phyloP scores from a whole-genome alignment of 2,113 vertebrate species.

The Zonotrichia leucophrys region DNA sequence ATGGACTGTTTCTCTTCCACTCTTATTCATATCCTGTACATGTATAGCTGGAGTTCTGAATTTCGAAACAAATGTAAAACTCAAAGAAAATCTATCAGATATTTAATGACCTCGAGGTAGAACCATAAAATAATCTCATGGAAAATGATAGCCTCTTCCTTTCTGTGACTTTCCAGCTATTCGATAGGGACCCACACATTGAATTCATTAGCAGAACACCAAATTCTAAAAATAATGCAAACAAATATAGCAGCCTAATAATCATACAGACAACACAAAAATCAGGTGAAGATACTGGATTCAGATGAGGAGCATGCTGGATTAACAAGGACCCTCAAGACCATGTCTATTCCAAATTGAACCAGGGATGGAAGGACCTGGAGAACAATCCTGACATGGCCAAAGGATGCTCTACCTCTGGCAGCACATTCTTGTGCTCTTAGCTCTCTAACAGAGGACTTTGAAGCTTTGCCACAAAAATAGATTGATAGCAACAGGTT shows the following conservation, averaged over 20 bases:
- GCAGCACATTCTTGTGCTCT: accelerated
- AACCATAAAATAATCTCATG: neutral
- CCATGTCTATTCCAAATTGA: neutral
- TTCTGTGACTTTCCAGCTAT: neutral
- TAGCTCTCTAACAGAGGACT: accelerated
- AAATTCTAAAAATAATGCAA: neutral
- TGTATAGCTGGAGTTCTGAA: neutral
- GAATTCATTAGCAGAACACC: neutral
- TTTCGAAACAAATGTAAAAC: neutral
- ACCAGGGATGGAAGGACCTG: neutral
- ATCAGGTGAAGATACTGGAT: neutral
- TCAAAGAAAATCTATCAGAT: neutral
- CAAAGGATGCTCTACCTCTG: neutral
- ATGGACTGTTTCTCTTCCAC: neutral
- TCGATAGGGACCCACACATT: neutral
- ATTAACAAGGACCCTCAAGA: neutral
- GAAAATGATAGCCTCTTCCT: neutral
- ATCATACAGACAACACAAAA: neutral
- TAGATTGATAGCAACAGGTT: neutral
- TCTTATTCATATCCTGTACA: neutral
- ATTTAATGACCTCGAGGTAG: neutral
- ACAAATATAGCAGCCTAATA: neutral
- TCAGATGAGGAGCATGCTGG: neutral
- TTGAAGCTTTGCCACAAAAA: neutral
- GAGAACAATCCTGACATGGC: neutral